Percentiles rank a stretch among this genome's conserved stretches.
Evolutionary conservation across 2,113 vertebrate genomes (phyloP).

Genomic region (Ceratotherium simum): DNA sequence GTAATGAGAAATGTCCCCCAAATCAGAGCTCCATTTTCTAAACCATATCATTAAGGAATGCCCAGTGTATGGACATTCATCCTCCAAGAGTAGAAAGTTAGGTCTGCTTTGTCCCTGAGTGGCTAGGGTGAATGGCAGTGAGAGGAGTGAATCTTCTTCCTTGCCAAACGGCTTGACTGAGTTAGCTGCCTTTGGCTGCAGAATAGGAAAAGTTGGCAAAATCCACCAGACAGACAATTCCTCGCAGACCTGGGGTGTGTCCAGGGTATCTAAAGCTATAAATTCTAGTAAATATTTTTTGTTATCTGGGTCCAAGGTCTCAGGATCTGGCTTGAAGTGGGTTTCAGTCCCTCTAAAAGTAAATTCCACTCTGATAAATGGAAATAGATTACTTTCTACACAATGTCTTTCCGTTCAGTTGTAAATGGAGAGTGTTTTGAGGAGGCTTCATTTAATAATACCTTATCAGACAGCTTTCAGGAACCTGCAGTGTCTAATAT

Average conservation of each 20-base stretch:
- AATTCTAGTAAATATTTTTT: background rate
- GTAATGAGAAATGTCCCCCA: background rate
- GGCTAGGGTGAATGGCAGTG: background rate
- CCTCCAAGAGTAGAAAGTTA: background rate
- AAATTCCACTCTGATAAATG: slow-evolving; percentile 70
- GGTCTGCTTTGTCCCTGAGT: background rate
- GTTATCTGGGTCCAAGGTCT: background rate
- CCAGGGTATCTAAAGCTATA: background rate
- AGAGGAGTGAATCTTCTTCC: background rate
- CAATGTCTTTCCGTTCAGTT: slow-evolving; percentile 75
- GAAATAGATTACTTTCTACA: slow-evolving; percentile 74
- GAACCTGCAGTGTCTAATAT: slow-evolving; percentile 89
- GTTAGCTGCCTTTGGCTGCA: background rate
- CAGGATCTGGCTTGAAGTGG: slow-evolving; percentile 31
- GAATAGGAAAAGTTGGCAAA: background rate
- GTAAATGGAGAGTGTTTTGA: slow-evolving; percentile 84
- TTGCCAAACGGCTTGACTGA: background rate
- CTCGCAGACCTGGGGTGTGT: background rate
- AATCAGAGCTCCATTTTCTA: slow-evolving; percentile 24
- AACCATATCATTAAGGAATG: background rate
- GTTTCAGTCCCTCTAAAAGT: slow-evolving; percentile 61
- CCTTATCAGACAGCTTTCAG: slow-evolving; percentile 90
- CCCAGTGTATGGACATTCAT: background rate
- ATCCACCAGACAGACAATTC: background rate
- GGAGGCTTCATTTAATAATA: slow-evolving; percentile 89